phyloP scores from a whole-genome alignment of 2,113 vertebrate species.

The Cnemophilus loriae region DNA sequence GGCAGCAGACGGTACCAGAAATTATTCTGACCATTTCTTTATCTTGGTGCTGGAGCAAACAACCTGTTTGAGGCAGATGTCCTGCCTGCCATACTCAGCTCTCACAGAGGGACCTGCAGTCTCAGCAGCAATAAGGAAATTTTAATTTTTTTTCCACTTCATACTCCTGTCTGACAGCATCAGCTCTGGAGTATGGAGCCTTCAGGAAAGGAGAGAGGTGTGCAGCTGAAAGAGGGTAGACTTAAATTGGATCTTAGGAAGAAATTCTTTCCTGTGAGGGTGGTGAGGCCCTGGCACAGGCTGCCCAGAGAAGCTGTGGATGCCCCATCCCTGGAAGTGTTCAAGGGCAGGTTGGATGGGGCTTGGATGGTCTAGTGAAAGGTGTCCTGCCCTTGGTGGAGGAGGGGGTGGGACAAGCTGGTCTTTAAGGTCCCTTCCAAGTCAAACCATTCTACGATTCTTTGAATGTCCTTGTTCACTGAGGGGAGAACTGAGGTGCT shows the following conservation, averaged over 20 bases:
- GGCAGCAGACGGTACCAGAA: background rate
- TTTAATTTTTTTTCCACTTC: background rate
- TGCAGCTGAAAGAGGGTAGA: background rate
- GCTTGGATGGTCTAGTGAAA: background rate
- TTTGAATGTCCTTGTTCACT: background rate
- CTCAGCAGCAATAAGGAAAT: background rate
- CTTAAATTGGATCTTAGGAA: background rate
- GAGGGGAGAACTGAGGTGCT: background rate
- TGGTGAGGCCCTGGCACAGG: background rate
- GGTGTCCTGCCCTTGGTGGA: background rate
- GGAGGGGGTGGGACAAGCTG: background rate
- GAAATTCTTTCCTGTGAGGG: background rate
- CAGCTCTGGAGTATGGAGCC: background rate
- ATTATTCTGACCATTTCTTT: background rate
- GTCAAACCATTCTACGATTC: background rate
- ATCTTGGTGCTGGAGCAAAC: background rate
- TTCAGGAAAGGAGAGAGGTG: background rate
- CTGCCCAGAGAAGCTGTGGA: background rate
- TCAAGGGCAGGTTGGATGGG: accelerated
- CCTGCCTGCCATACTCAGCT: background rate
- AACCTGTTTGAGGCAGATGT: background rate
- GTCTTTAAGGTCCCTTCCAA: background rate
- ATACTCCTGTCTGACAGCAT: background rate
- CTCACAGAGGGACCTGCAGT: background rate
- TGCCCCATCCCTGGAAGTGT: background rate